Evolutionary conservation across 2,888 invertebrate genomes (phyloP), one percentile per base, ranked within the genome.

Genomic region (Drosophila siamana): DNA sequence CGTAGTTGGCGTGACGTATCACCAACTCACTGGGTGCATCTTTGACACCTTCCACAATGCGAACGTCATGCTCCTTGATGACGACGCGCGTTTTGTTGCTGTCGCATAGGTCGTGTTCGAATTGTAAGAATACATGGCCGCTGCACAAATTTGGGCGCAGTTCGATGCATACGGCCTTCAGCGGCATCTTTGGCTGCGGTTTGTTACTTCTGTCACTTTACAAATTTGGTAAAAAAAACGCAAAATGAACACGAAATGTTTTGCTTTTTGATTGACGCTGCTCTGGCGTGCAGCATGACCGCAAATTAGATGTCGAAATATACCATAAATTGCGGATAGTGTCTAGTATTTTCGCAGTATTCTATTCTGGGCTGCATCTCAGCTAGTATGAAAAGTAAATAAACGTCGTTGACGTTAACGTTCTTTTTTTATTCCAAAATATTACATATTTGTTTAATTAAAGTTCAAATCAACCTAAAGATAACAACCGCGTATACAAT

Each of bases 91-190:
- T 77, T 26, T 63, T 55, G 4, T n/a, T 15, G 19, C 43, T 9
- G 64, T 86, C 75, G n/a, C 68, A 60, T 1, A 89, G 62, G 15
- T 74, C 65, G 15, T 86, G 70, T 9, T 90, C 77, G 47, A 91
- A 91, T 22, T 80, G 78, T n/a, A 91, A 66, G 44, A 86, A 84
- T 2, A 89, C 89, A 72, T 87, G 84, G 57, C 91, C 91, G 62
- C 92, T 90, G 61, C 69, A 74, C 52, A 92, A 64, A 69, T 88
- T 88, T 52, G 88, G 89, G 30, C 92, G 92, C 64, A 92, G 69
- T 57, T 91, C 91, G 48, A 91, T 83, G 65, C 87, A 87, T 52
- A 90, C 75, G 51, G 68, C 88, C 46, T 80, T 68, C 26, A 91
- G 63, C 19, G 86, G 73, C 91, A 91, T 91, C 60, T 70, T 67